A percentile compares a stretch with the other conserved stretches of the same genome.
phyloP scores from a whole-genome alignment of 2,888 invertebrate species.

The Catocala nupta region DNA sequence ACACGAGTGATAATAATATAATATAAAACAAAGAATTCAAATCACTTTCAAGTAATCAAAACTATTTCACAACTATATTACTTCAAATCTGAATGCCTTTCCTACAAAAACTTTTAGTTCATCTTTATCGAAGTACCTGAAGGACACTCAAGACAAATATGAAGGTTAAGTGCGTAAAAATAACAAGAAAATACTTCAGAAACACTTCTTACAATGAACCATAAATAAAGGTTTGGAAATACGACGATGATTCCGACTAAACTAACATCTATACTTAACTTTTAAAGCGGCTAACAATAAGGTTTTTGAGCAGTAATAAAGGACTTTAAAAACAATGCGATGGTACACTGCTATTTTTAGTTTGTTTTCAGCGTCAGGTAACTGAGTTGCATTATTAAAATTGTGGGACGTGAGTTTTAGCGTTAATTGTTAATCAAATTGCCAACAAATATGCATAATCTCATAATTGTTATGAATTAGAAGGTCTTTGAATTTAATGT shows the following conservation, averaged over 20 bases:
- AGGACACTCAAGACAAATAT: neutral
- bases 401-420: constrained; percentile 18
- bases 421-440: neutral
- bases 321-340: constrained; percentile 56
- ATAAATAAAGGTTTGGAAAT: constrained; percentile 33
- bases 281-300: constrained; percentile 54
- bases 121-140: neutral
- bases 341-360: constrained; percentile 34
- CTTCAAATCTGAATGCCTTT: too few relatives aligned
- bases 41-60: too few relatives aligned
- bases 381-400: constrained; percentile 36
- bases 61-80: too few relatives aligned
- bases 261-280: constrained; percentile 38
- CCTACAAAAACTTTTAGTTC: neutral
- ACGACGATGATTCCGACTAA: constrained; percentile 38
- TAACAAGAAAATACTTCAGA: neutral
- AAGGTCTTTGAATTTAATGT: too few relatives aligned
- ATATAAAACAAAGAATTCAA: too few relatives aligned
- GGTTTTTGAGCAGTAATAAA: constrained; percentile 53
- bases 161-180: constrained; percentile 4
- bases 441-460: too few relatives aligned
- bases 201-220: constrained; percentile 25
- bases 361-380: constrained; percentile 44
- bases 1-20: too few relatives aligned
- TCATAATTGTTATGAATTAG: too few relatives aligned